These are phyloP conservation scores for Acanthornis magna DNA, from an alignment of 2,797 vertebrate species.

Conservation along the genomic window DNA sequence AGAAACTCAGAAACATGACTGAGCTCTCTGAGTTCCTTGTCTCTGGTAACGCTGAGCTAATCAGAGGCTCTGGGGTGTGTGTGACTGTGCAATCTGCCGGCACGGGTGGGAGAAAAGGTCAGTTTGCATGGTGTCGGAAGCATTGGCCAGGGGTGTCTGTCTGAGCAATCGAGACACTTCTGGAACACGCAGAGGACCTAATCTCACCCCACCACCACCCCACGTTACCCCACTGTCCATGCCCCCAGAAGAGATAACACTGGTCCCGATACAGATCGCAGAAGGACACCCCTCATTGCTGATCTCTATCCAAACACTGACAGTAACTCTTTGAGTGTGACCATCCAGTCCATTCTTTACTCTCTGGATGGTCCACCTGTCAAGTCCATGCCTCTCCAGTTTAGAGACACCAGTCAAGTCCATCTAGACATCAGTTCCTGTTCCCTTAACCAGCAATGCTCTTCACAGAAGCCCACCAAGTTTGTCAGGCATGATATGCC, in stretches of 20 bases:
- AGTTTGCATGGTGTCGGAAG: no score
- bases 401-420: not conserved
- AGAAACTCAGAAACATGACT: no score
- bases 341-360: not conserved
- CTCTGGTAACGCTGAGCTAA: no score
- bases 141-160: no score
- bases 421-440: not conserved
- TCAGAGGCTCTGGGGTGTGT: no score
- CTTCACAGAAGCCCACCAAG: not conserved
- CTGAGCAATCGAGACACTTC: no score
- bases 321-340: not conserved
- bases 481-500: not conserved
- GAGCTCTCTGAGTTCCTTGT: no score
- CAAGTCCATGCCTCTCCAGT: not conserved
- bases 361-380: rapidly evolving
- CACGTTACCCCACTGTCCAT: no score
- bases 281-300: not conserved
- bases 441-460: not conserved
- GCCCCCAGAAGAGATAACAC: not conserved
- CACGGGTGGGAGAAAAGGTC: no score
- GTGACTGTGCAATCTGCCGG: no score
- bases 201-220: no score
- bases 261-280: not conserved
- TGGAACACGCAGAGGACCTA: no score
- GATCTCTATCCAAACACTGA: not conserved